A percentile compares a stretch with the other conserved stretches of the same genome.
These are phyloP conservation scores for Hirundo rustica DNA, from an alignment of 2,797 vertebrate genomes.

Conservation along the genomic window DNA sequence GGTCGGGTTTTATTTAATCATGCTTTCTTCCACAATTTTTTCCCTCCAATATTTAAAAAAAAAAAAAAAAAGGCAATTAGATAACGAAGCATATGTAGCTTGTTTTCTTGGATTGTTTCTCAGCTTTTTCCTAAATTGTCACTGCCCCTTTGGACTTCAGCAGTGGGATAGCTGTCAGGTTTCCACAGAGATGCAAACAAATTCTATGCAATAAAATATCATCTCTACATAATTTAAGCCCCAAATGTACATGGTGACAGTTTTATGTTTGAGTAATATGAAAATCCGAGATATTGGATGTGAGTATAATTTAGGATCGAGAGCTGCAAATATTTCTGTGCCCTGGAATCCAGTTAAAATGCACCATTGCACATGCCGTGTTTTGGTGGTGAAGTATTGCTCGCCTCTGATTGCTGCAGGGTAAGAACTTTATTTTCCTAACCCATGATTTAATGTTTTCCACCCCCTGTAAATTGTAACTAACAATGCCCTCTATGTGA, in stretches of 20 bases:
- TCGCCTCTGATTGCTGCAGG: conserved; percentile 31
- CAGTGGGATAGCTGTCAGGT: conserved; percentile 35
- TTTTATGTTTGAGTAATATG: conserved; percentile 62
- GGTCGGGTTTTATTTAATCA: conserved; percentile 41
- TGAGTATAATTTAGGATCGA: conserved; percentile 30
- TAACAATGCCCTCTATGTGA: conserved; percentile 35
- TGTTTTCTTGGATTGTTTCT: conserved; percentile 35
- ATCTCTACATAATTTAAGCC: conserved; percentile 56
- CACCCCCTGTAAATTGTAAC: conserved; percentile 21
- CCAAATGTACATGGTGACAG: conserved; percentile 47
- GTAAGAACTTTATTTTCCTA: conserved; percentile 51
- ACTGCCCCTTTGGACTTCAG: conserved; percentile 45
- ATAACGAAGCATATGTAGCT: neutral
- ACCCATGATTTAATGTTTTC: conserved; percentile 51
- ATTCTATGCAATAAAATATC: conserved; percentile 54
- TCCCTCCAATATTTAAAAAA: neutral
- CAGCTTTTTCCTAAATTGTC: conserved; percentile 39
- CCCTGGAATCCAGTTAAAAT: conserved; percentile 56
- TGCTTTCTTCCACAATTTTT: neutral
- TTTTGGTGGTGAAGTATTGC: conserved; percentile 11
- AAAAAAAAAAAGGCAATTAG: neutral
- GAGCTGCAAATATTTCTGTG: conserved; percentile 44
- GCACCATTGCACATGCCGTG: conserved; percentile 18
- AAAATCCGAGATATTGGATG: conserved; percentile 40
- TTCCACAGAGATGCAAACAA: conserved; percentile 63